Evolutionary conservation across 1,140 invertebrate genomes (phyloP), one percentile per base, ranked within the genome.

Genomic region (Drosophila ficusphila): DNA sequence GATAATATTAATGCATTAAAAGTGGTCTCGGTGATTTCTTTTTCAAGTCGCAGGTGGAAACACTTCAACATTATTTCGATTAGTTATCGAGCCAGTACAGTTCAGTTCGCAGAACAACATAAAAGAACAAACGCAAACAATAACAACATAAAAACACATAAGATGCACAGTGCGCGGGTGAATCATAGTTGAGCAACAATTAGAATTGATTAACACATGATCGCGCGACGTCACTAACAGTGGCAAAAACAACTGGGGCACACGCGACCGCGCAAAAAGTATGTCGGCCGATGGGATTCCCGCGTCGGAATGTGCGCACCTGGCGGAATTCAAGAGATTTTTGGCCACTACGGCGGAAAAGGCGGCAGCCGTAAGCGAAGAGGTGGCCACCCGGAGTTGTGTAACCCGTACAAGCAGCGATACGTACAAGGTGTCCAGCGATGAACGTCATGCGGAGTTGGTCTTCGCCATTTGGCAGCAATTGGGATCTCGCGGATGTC

Each of bases 321-420:
- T 90, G 42, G 29, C 23, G 33, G 67, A 71, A 58, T 86, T 90
- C 46, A 89, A 90, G 44, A 8, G 69, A 8, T 90, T 88, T 41
- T 16, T 86, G 18, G 46, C 64, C 33, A 23, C 38, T 18, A 54
- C 34, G 12, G 64, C 53, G 5, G 44, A 36, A 27, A 75, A 41
- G 42, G 48, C 62, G 49, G 54, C 34, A 41, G 68, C 76, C 42
- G 33, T 14, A 7, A 72, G 61, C 34, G 72, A 86, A 23, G 70
- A 74, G 2, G 31, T 54, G 36, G 23, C 31, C 4, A 18, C 7
- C 42, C 27, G 54, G 8, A 68, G 34, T 64, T 90, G 83, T 83
- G 79, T 90, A 77, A 79, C 78, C 33, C 81, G 89, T 8, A 86
- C 46, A 25, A 77, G 69, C 48, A 90, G 56, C 29, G 89, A 90